phyloP scores from a whole-genome alignment of 2,797 vertebrate genomes.

The Cuniculus paca region DNA sequence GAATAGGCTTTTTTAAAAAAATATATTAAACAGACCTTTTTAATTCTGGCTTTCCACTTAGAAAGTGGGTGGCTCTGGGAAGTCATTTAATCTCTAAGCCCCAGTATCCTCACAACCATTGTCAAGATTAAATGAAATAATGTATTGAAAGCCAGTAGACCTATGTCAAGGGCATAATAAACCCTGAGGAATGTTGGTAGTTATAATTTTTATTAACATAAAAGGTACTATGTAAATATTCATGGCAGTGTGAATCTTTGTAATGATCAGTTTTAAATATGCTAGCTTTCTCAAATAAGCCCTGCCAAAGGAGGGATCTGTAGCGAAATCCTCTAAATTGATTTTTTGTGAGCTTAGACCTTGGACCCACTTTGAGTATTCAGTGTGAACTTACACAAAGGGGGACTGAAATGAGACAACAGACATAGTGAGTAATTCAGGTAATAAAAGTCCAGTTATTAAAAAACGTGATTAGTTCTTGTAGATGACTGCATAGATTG shows the following conservation, averaged over 20 bases:
- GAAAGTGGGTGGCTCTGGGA: conserved; percentile 15
- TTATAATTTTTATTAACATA: conserved; percentile 38
- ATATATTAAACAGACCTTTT: conserved; percentile 11
- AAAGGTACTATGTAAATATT: conserved; percentile 37
- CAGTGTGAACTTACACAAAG: background rate
- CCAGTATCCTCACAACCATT: background rate
- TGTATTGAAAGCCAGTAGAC: background rate
- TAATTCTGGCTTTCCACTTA: background rate
- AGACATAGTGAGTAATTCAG: background rate
- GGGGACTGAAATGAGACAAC: background rate
- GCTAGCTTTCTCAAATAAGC: conserved; percentile 32
- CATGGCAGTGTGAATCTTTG: background rate
- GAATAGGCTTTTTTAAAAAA: background rate
- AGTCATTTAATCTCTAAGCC: conserved; percentile 19
- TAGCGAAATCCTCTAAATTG: background rate
- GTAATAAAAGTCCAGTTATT: conserved; percentile 14
- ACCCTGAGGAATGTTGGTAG: background rate
- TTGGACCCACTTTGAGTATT: background rate
- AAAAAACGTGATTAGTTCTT: background rate
- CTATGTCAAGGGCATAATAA: background rate
- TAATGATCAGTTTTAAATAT: conserved; percentile 51
- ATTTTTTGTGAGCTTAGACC: background rate
- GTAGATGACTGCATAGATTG: background rate
- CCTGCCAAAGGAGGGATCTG: background rate
- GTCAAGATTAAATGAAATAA: conserved; percentile 47